Evolutionary conservation across 2,797 vertebrate genomes (phyloP), one percentile per base, ranked within the genome.

Genomic region (Enteromius treurensis): DNA sequence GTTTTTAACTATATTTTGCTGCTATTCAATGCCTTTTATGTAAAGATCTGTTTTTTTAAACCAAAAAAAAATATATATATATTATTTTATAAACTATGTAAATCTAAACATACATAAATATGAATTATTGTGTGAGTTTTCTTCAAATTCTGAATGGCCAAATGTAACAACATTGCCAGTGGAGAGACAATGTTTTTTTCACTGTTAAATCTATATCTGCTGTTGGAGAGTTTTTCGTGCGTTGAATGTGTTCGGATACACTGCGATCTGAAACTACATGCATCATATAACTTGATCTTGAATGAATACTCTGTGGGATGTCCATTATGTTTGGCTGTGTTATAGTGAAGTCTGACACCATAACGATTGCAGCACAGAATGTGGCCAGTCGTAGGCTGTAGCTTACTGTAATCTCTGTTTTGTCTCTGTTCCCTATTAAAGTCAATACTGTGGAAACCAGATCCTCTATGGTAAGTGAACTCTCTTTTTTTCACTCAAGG

Each of bases 401-500:
- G 29, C 26, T 37, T 79, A 81, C 23, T 60, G 29, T 51, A 58
- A 34, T 34, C 77, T 80, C 80, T 62, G 60, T 70, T 67, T 58
- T 83, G 71, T 81, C 65, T 83, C 42, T 64, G n/a, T 69, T 74
- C 76, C 34, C 7, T 65, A 53, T 65, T 82, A 67, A 67, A 75
- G 60, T 64, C 84, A 53, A 76, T 65, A 55, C 42, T 8, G 53
- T 55, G 53, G 70, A 87, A 83, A 85, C 77, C 21, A 15, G 53
- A 83, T 42, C 29, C 64, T 14, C 13, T 60, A 37, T 68, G 40
- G 71, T 77, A 42, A 80, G 45, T 13, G 55, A 40, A 8, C 53
- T 40, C 65, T 47, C 32, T 65, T 15, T 45, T 19, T 83, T 77
- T 68, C 64, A n/a, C 34, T 62, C 42, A 64, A 65, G 80, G 76